phyloP scores from a whole-genome alignment of 2,888 invertebrate species.

The Trissolcus brochymenae region DNA sequence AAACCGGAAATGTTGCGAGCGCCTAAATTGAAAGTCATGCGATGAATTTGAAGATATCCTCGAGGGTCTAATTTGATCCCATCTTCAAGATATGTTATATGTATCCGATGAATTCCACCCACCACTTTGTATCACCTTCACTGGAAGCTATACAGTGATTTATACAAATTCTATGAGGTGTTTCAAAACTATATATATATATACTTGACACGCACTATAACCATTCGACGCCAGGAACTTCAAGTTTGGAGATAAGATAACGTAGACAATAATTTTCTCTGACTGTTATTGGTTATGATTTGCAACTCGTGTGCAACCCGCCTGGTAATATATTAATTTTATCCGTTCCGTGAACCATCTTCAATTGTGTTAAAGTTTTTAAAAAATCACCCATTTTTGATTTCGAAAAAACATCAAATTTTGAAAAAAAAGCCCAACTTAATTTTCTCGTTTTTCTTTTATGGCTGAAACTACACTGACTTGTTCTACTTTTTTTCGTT shows the following conservation, averaged over 20 bases:
- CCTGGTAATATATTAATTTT: slow-evolving; percentile 27
- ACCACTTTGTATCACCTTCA: slow-evolving; percentile 52
- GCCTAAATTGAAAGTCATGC: slow-evolving; percentile 51
- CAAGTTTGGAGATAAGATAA: slow-evolving; percentile 46
- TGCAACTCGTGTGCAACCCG: slow-evolving; percentile 16
- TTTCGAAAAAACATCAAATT: too few species aligned
- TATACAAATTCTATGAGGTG: slow-evolving; percentile 50
- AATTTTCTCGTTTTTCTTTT: too few species aligned
- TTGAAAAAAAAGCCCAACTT: too few species aligned
- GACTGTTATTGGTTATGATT: slow-evolving; percentile 37
- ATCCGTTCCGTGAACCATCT: slow-evolving; percentile 2
- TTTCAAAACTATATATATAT: slow-evolving; percentile 15
- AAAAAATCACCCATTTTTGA: too few species aligned
- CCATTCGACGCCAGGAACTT: slow-evolving; percentile 33
- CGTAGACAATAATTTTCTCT: slow-evolving; percentile 30
- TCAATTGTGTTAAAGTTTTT: too few species aligned
- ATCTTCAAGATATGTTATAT: slow-evolving; percentile 54
- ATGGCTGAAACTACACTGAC: too few species aligned
- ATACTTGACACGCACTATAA: slow-evolving; percentile 39
- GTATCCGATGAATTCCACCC: slow-evolving; percentile 52
- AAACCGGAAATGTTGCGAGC: slow-evolving; percentile 31
- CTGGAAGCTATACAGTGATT: slow-evolving; percentile 47
- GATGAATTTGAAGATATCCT: slow-evolving; percentile 40
- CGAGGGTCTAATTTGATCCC: slow-evolving; percentile 52
- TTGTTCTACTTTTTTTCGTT: too few species aligned